Conservation (phyloP, 2,888 invertebrate genomes). For the Volucella zonaria region DNA sequence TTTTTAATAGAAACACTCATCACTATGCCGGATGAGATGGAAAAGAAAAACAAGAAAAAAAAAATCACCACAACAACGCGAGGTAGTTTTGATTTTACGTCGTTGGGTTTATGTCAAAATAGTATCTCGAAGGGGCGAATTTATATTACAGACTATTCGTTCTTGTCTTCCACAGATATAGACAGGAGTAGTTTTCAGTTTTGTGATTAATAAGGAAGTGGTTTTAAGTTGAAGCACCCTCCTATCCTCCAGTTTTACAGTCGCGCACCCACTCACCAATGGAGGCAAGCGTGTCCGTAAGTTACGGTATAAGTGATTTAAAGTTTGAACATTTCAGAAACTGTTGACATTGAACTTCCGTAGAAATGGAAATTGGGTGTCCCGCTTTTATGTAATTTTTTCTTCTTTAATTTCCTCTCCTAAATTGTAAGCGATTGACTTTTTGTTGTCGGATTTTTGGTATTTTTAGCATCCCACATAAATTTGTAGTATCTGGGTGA, state of each 20-base stretch:
- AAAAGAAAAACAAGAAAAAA: too few species aligned
- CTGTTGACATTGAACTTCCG: conserved; percentile 68
- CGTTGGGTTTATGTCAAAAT: too few species aligned
- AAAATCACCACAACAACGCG: too few species aligned
- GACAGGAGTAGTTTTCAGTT: background rate
- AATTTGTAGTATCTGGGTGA: background rate
- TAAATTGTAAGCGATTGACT: conserved; percentile 2
- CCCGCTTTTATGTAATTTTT: conserved; percentile 18
- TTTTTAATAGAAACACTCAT: too few species aligned
- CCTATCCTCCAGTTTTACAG: too few species aligned
- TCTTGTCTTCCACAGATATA: too few species aligned
- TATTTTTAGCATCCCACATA: conserved; percentile 48
- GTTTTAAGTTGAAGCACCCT: conserved; percentile 7
- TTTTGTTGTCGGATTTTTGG: conserved; percentile 15
- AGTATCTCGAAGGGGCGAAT: too few species aligned
- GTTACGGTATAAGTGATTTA: background rate
- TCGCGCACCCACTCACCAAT: too few species aligned
- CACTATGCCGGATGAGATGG: too few species aligned
- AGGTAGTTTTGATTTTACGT: too few species aligned
- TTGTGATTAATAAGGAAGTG: background rate
- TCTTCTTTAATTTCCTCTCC: conserved; percentile 22
- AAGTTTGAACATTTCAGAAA: conserved; percentile 16
- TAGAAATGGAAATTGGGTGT: background rate
- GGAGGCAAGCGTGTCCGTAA: too few species aligned
- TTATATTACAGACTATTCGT: too few species aligned